These are phyloP conservation scores for Lindbergichthys nudifrons DNA, from an alignment of 2,797 vertebrate genomes.

Conservation along the genomic window DNA sequence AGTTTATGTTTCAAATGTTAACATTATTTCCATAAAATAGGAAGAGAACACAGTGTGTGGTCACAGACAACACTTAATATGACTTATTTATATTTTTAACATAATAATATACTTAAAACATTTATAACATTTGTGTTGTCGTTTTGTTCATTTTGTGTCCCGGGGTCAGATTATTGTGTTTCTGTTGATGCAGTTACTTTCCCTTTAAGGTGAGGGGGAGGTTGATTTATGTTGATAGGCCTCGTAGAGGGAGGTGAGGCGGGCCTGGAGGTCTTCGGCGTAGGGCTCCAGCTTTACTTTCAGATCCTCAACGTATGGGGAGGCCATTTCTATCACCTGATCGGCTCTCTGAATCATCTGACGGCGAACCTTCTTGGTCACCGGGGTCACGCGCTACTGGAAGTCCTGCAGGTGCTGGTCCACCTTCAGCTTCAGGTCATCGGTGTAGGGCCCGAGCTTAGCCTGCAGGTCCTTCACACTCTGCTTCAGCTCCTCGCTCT, in stretches of 20 bases:
- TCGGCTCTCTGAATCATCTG: slow-evolving; percentile 74
- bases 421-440: too few relatives aligned
- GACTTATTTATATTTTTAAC: too few relatives aligned
- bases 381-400: too few relatives aligned
- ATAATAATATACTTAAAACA: slow-evolving; percentile 1
- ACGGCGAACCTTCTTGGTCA: too few relatives aligned
- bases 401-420: too few relatives aligned
- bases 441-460: too few relatives aligned
- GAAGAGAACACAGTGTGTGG: slow-evolving; percentile 30
- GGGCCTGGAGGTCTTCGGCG: slow-evolving; percentile 76
- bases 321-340: slow-evolving; percentile 75
- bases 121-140: slow-evolving; percentile 16
- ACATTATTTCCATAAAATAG: slow-evolving; percentile 67
- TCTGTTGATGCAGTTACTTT: slow-evolving; percentile 29
- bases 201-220: slow-evolving; percentile 6
- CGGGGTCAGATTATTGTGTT: slow-evolving; percentile 10
- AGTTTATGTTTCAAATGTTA: slow-evolving; percentile 37
- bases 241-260: slow-evolving; percentile 75
- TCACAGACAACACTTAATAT: too few relatives aligned
- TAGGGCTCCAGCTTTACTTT: slow-evolving; percentile 79
- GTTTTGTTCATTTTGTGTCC: background rate
- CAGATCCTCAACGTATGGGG: slow-evolving; percentile 83
- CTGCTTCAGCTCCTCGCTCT: too few relatives aligned
- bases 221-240: slow-evolving; percentile 69
- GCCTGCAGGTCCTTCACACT: too few relatives aligned